A percentile compares a stretch with the other conserved stretches of the same genome.
phyloP scores from a whole-genome alignment of 1,140 invertebrate species.

The Neodiprion fabricii region DNA sequence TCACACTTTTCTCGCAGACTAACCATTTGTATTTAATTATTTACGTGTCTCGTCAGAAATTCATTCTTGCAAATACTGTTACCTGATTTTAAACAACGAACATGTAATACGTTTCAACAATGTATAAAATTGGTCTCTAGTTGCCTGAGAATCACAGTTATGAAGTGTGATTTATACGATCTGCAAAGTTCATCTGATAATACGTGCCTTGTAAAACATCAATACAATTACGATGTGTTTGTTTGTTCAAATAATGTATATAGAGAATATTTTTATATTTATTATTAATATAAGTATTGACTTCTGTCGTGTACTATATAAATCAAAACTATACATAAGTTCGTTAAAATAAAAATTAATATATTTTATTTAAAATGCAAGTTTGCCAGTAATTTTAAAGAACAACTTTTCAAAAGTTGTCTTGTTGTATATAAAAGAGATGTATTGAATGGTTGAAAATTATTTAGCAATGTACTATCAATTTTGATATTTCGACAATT shows the following conservation, averaged over 20 bases:
- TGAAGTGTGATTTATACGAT: background rate
- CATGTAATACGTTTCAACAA: constrained; percentile 19
- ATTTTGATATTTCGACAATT: background rate
- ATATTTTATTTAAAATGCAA: no score
- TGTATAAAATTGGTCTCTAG: background rate
- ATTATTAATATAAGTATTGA: background rate
- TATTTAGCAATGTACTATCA: no score
- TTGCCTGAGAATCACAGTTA: background rate
- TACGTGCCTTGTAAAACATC: background rate
- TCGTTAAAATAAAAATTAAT: no score
- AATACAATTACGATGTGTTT: background rate
- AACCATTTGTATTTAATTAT: background rate
- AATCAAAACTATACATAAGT: background rate
- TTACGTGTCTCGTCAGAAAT: no score
- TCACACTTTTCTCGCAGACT: constrained; percentile 72
- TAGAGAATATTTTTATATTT: constrained; percentile 1
- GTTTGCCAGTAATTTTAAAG: no score
- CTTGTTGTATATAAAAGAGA: no score
- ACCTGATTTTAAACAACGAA: constrained; percentile 18
- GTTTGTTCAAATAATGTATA: background rate
- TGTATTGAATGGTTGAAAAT: no score
- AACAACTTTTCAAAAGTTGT: no score
- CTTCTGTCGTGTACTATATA: no score
- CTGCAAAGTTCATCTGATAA: background rate
- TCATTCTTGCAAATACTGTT: no score